Conservation (phyloP, 2,797 vertebrate genomes). For the Karalla daura region DNA sequence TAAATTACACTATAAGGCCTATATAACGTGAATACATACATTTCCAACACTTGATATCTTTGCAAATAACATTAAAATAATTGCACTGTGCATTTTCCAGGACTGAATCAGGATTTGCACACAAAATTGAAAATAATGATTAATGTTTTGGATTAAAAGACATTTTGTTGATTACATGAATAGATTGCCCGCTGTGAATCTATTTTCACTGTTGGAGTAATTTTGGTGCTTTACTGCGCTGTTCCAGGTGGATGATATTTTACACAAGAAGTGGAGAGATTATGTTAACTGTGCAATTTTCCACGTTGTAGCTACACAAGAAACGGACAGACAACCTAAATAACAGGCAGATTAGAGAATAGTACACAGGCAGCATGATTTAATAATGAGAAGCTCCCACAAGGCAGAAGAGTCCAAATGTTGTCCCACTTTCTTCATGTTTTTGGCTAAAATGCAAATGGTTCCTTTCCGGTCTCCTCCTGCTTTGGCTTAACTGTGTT, state of each 20-base stretch:
- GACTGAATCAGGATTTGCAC: not conserved
- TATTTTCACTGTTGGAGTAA: too few species aligned
- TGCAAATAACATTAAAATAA: conserved; percentile 6
- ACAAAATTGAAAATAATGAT: not conserved
- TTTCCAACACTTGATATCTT: not conserved
- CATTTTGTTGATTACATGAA: not conserved
- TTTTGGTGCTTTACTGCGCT: too few species aligned
- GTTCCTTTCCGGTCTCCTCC: conserved; percentile 18
- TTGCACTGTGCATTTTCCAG: not conserved
- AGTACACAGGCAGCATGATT: not conserved
- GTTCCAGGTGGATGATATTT: too few species aligned
- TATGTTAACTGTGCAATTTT: not conserved
- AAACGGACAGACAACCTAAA: conserved; percentile 26
- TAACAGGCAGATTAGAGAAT: conserved; percentile 25
- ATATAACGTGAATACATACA: not conserved
- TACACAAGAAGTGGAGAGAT: not conserved
- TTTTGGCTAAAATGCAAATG: conserved; percentile 20
- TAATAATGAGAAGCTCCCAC: not conserved
- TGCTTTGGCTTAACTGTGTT: conserved; percentile 17
- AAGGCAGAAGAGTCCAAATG: conserved; percentile 30
- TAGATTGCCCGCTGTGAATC: too few species aligned
- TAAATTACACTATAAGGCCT: conserved; percentile 8
- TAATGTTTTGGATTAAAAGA: not conserved
- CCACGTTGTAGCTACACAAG: not conserved
- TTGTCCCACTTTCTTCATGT: conserved; percentile 40